These are phyloP conservation scores for Myopa testacea DNA, from an alignment of 2,888 invertebrate species.

Conservation along the genomic window DNA sequence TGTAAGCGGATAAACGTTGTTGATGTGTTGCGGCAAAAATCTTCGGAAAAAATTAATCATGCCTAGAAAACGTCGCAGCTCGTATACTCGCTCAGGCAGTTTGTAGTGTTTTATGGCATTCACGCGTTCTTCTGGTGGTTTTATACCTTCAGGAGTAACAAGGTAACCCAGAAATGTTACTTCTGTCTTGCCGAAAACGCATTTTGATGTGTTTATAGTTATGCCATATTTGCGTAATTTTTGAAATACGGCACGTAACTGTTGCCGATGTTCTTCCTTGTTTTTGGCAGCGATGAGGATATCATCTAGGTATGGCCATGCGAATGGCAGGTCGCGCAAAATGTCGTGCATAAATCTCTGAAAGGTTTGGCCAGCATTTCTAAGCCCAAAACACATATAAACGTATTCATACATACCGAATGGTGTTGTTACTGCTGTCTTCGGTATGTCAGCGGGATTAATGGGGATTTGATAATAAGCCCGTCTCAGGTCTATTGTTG, in stretches of 20 bases:
- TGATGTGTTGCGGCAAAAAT: conserved; percentile 40
- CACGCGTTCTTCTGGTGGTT: conserved; percentile 41
- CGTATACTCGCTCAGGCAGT: conserved; percentile 43
- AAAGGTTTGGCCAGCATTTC: conserved; percentile 45
- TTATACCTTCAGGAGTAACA: conserved; percentile 39
- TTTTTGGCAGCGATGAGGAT: conserved; percentile 51
- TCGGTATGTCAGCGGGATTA: conserved; percentile 30
- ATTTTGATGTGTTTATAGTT: conserved; percentile 48
- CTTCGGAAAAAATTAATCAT: conserved; percentile 47
- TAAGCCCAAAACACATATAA: conserved; percentile 41
- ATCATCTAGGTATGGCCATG: conserved; percentile 54
- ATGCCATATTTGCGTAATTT: conserved; percentile 49
- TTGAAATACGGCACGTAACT: conserved; percentile 47
- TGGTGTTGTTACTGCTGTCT: conserved; percentile 21
- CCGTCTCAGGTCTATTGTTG: conserved; percentile 40
- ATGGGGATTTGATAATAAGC: conserved; percentile 47
- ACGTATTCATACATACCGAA: conserved; percentile 41
- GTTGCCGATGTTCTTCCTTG: conserved; percentile 46
- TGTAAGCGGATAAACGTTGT: conserved; percentile 30
- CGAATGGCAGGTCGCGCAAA: conserved; percentile 39
- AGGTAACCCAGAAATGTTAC: conserved; percentile 45
- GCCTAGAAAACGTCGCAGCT: conserved; percentile 48
- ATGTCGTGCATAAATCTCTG: conserved; percentile 43
- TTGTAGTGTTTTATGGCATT: conserved; percentile 42
- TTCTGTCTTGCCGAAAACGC: conserved; percentile 38